Evolutionary conservation across 1,140 invertebrate genomes (phyloP).

Genomic region (Whitmania pigra): DNA sequence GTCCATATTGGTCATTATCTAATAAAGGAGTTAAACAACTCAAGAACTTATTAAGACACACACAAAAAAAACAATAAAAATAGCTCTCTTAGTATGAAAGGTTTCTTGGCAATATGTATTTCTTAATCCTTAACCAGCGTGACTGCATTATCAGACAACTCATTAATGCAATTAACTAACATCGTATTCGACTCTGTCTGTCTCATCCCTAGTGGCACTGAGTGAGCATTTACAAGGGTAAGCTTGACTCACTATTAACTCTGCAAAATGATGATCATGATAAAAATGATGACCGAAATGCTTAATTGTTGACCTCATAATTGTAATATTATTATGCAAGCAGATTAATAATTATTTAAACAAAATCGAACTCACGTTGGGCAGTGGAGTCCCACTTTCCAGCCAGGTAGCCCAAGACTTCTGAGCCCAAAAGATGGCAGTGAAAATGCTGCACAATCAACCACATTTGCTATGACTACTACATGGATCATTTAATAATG

Average conservation of each 20-base stretch:
- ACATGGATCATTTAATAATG: too few species aligned
- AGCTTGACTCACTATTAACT: slow-evolving; percentile 10
- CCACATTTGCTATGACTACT: background rate
- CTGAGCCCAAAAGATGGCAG: slow-evolving; percentile 75
- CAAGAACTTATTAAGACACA: background rate
- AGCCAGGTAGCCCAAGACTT: slow-evolving; percentile 83
- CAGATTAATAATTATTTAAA: background rate
- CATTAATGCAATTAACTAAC: too few species aligned
- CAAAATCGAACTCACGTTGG: slow-evolving; percentile 59
- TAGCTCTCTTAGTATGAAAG: too few species aligned
- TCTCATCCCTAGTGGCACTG: background rate
- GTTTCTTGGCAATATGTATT: too few species aligned
- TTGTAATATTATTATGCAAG: too few species aligned
- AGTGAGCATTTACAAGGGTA: slow-evolving; percentile 14
- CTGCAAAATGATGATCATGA: slow-evolving; percentile 43
- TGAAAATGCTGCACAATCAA: slow-evolving; percentile 59
- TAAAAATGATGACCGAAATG: too few species aligned
- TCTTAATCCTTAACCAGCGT: too few species aligned
- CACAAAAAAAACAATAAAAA: too few species aligned
- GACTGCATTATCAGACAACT: too few species aligned
- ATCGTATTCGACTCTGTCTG: background rate
- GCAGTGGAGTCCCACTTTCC: slow-evolving; percentile 85
- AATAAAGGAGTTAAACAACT: slow-evolving; percentile 33
- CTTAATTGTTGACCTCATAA: too few species aligned
- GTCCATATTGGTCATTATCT: slow-evolving; percentile 70